Evolutionary conservation across 2,888 invertebrate genomes (phyloP).

Genomic region (Parasteatoda lunata): DNA sequence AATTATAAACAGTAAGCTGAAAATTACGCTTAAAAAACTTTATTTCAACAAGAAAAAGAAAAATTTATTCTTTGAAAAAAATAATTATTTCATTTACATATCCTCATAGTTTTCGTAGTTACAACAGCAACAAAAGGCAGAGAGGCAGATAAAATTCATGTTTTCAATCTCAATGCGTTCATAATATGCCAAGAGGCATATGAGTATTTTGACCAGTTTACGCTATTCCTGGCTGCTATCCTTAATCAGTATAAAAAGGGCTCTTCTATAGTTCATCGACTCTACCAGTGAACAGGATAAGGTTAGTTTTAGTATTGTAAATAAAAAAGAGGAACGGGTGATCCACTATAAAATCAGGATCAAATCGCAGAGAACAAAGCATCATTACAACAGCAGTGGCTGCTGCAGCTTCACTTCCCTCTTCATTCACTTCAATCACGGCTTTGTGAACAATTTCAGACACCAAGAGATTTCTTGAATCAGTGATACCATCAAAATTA

Average conservation of each 20-base stretch:
- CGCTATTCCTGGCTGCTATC: not conserved
- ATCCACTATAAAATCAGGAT: conserved; percentile 37
- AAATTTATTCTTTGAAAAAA: no score
- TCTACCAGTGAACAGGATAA: conserved; percentile 31
- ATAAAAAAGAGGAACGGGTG: conserved; percentile 47
- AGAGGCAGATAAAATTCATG: no score
- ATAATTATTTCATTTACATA: no score
- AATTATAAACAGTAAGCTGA: no score
- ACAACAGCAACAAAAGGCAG: no score
- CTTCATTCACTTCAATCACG: conserved; percentile 68
- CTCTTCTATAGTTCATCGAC: conserved; percentile 22
- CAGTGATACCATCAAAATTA: conserved; percentile 65
- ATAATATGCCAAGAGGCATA: no score
- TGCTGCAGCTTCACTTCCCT: conserved; percentile 68
- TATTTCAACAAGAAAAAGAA: no score
- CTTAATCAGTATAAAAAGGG: not conserved
- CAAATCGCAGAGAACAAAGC: not conserved
- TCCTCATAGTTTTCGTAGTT: no score
- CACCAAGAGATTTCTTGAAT: conserved; percentile 55
- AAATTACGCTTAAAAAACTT: no score
- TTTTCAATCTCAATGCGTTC: no score
- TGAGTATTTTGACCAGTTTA: no score
- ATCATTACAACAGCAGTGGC: conserved; percentile 18
- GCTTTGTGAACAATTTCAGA: conserved; percentile 69
- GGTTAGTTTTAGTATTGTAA: conserved; percentile 17